Conservation (phyloP, 2,113 vertebrate genomes). For the Nannobrachium achirus region DNA sequence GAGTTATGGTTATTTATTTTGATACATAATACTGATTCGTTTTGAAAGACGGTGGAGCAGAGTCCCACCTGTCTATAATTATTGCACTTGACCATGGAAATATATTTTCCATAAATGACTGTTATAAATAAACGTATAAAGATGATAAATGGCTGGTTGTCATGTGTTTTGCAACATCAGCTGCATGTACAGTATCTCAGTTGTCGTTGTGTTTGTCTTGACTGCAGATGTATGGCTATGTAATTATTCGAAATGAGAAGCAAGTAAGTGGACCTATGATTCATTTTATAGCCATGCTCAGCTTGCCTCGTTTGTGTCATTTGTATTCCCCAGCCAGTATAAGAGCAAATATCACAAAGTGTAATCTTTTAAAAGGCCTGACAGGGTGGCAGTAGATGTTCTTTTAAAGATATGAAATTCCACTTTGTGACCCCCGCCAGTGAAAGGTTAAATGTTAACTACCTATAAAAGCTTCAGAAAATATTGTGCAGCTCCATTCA, state of each 20-base stretch:
- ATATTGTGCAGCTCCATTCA: slow-evolving; percentile 4
- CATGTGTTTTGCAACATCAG: not conserved
- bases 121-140: slow-evolving; percentile 73
- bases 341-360: slow-evolving; percentile 12
- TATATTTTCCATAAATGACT: slow-evolving; percentile 75
- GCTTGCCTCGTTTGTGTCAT: not conserved
- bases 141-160: slow-evolving; percentile 12
- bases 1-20: slow-evolving; percentile 75
- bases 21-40: slow-evolving; percentile 65
- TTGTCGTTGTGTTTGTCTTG: not conserved
- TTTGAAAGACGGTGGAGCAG: slow-evolving; percentile 16
- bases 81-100: slow-evolving; percentile 77
- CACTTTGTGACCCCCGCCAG: slow-evolving; percentile 53
- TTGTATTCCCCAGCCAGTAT: not conserved
- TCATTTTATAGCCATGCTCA: not conserved
- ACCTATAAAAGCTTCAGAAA: slow-evolving; percentile 43
- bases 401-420: slow-evolving; percentile 40
- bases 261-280: not conserved
- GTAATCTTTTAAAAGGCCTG: slow-evolving; percentile 35
- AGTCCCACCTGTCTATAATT: slow-evolving; percentile 45
- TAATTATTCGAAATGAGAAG: not conserved
- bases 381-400: slow-evolving; percentile 25
- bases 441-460: slow-evolving; percentile 12
- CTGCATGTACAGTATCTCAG: too few species aligned
- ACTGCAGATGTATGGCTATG: not conserved